Base-by-base conservation (phyloP, 1,140 invertebrate species). In the Cyphomyrmex costatus region DNA sequence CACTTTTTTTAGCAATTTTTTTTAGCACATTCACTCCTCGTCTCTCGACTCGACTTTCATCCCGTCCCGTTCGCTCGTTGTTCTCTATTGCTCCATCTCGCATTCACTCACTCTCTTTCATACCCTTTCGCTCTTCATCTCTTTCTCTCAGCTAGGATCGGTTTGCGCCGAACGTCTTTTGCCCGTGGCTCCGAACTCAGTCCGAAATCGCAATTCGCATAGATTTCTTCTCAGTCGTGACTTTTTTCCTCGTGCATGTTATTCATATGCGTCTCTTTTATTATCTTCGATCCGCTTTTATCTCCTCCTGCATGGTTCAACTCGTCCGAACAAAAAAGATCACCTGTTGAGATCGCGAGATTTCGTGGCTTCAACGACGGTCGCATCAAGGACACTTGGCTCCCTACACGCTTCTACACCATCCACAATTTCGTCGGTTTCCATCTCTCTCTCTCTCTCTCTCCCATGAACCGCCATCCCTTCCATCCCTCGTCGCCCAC, bases 331-430 rank as follows among this genome's bases (percentile, higher is more conserved):
- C 63, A 80, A 88, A 88, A 90, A 90, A 91, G 86, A 90, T 91
- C 90, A 91, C 90, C 87, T 89, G 90, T 91, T 94, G 94, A 95
- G 94, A 95, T 95, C 94, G 94, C 93, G 94, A 95, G 93, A 94
- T 95, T 93, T 94, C 94, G 89, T 95, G 94, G 95, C 94, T 95
- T 94, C 93, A 95, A 95, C 95, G 95, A 95, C 94, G 95, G 95
- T 94, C 94, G 95, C 94, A 95, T 95, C 94, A 95, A 95, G 94
- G 95, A 95, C 95, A 95, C 95, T 95, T 95, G 95, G 94, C 95
- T 95, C 95, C 94, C 94, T 94, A 95, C 93, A 94, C 93, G 94
- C 92, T 94, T 94, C 93, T 93, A 93, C 92, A 95, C 92, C 93
- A 93, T 95, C 92, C 93, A 93, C 92, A 89, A 89, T 92, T 94